Evolutionary conservation across 1,140 invertebrate genomes (phyloP), one percentile per base, ranked within the genome.

Genomic region (Drosophila pruinosa): DNA sequence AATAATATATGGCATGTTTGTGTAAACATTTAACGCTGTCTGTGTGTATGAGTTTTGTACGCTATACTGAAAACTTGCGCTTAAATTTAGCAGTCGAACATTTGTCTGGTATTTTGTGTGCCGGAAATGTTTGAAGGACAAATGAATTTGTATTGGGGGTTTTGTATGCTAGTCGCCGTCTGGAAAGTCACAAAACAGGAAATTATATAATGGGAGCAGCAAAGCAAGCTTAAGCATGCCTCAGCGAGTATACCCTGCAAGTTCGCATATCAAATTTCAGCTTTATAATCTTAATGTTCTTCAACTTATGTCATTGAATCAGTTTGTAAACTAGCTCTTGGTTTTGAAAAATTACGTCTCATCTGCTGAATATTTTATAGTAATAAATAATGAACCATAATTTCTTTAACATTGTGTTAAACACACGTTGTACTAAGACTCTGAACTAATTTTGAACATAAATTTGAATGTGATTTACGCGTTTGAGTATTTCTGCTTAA

Each of bases 1-100:
- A 82, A 78, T 75, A 88, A 78, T 78, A 69, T 71, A 78, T 82
- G 77, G 82, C 48, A 71, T 86, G 82, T 77, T 88, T 86, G 73
- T 61, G 64, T 52, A 86, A 75, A 77, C 77, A 76, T 69, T 81
- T 71, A 67, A 57, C 22, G 53, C 50, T 24, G 2, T 50, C 21
- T 15, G 6, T 17, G n/a, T 14, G 8, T 28, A 5, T 39, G 22
- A 22, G 48, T 47, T 19, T 21, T 15, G 21, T 22, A 28, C 1
- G 12, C 19, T 8, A 28, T 8, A 53, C 64, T 80, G 41, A 73
- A 81, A 86, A 85, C 64, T 85, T 88, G 61, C 50, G 59, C 70
- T 81, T 76, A 61, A 68, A 50, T 77, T 85, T 50, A 65, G 77
- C 59, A 58, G 28, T 53, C 22, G 39, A 65, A 56, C 64, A 80